Percentiles rank a stretch among this genome's conserved stretches.
Evolutionary conservation across 2,797 vertebrate species (phyloP).

Genomic region (Tapirus indicus): DNA sequence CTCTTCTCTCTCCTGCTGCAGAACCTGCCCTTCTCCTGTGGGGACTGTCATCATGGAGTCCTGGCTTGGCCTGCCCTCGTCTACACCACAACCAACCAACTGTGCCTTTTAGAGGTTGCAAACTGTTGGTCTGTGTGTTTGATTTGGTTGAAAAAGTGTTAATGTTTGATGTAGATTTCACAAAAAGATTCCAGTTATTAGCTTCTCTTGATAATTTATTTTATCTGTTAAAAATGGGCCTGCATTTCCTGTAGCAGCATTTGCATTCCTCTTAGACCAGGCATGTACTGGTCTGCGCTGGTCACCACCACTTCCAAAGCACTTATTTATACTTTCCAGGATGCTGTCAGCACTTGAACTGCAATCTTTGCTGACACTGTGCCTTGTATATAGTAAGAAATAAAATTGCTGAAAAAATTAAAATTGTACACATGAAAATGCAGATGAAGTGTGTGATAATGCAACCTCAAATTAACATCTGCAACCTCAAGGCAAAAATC

Average conservation of each 20-base stretch:
- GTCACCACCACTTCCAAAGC: not conserved
- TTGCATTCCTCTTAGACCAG: not conserved
- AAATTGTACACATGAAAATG: not conserved
- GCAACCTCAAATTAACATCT: not conserved
- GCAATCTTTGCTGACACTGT: not conserved
- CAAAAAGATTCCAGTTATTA: not conserved
- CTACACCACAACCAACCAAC: not conserved
- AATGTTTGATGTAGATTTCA: not conserved
- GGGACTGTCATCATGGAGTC: not conserved
- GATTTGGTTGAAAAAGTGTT: not conserved
- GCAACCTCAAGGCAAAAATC: conserved; percentile 12
- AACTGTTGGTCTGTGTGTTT: not conserved
- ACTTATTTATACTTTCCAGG: not conserved
- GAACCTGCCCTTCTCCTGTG: not conserved
- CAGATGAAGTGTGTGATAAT: not conserved
- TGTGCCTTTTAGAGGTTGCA: not conserved
- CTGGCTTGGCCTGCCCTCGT: not conserved
- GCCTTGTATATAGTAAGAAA: not conserved
- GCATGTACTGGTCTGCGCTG: not conserved
- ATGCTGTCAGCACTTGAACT: not conserved
- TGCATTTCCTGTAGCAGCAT: not conserved
- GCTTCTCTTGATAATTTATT: not conserved
- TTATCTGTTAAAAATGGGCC: not conserved
- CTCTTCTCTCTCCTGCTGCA: not conserved
- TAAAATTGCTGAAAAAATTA: not conserved